Conservation (phyloP, 2,113 vertebrate species). For the Vanacampus margaritifer region DNA sequence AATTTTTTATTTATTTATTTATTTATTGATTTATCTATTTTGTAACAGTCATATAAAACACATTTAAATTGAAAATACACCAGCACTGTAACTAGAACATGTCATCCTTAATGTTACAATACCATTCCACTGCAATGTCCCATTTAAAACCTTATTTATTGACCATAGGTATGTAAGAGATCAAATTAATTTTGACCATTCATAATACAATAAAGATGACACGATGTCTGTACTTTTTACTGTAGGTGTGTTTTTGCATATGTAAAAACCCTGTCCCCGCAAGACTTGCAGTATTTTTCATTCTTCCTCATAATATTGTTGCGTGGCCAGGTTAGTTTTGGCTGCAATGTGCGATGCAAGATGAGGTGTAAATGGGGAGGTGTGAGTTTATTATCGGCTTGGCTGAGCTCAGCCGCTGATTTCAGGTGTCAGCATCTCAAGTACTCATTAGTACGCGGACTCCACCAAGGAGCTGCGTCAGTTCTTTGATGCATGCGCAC, state of each 20-base stretch:
- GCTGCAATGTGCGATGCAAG: slow-evolving; percentile 15
- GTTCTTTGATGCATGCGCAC: slow-evolving; percentile 5
- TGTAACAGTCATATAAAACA: too few species aligned
- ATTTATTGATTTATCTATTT: too few species aligned
- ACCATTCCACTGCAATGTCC: too few species aligned
- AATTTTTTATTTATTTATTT: too few species aligned
- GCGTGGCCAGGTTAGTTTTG: neutral
- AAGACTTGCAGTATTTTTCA: neutral
- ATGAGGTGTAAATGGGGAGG: slow-evolving; percentile 38
- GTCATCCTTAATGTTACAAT: neutral
- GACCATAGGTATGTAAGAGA: too few species aligned
- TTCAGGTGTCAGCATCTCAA: slow-evolving; percentile 33
- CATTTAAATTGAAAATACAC: neutral
- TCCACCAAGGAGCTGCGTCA: slow-evolving; percentile 39
- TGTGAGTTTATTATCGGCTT: slow-evolving; percentile 32
- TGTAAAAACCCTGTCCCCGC: neutral
- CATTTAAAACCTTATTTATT: too few species aligned
- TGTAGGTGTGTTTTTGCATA: neutral
- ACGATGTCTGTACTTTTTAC: too few species aligned
- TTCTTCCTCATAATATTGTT: slow-evolving; percentile 1
- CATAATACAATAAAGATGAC: neutral
- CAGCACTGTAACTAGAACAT: neutral
- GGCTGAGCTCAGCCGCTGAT: slow-evolving; percentile 30
- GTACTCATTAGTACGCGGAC: slow-evolving; percentile 43
- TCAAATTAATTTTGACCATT: too few species aligned